phyloP scores from a whole-genome alignment of 1,140 invertebrate species.

The Berghia stephanieae region DNA sequence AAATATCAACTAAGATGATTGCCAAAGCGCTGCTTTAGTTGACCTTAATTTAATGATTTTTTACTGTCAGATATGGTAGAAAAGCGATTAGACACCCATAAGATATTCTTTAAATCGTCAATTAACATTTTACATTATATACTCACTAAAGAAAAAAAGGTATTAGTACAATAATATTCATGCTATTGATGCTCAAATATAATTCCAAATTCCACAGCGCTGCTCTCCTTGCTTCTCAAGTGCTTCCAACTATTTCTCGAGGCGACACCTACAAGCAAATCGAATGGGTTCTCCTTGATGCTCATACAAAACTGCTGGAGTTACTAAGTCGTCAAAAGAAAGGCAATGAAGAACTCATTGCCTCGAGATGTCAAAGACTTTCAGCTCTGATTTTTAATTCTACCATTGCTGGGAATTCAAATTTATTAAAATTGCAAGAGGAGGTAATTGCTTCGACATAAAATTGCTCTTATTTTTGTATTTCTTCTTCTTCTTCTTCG shows the following conservation, averaged over 20 bases:
- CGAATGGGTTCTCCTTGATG: constrained; percentile 64
- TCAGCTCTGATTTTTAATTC: constrained; percentile 59
- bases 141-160: too few relatives aligned
- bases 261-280: constrained; percentile 63
- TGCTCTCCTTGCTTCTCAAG: constrained; percentile 54
- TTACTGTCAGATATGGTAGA: too few relatives aligned
- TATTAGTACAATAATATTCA: too few relatives aligned
- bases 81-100: too few relatives aligned
- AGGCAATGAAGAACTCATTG: constrained; percentile 51
- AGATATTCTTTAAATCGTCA: too few relatives aligned
- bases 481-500: too few relatives aligned
- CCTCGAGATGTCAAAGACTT: constrained; percentile 56
- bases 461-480: too few relatives aligned
- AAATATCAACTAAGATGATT: too few relatives aligned
- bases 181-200: too few relatives aligned
- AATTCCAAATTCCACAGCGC: constrained; percentile 58
- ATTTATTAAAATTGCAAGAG: constrained; percentile 58
- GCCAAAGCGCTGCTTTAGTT: too few relatives aligned
- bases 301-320: constrained; percentile 57
- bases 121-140: too few relatives aligned
- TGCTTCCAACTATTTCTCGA: constrained; percentile 51
- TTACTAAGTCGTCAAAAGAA: constrained; percentile 36
- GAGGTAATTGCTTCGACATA: constrained; percentile 44
- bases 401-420: constrained; percentile 57
- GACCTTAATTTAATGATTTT: too few relatives aligned